Conservation (phyloP, 2,797 vertebrate genomes). For the Tragopan temminckii region DNA sequence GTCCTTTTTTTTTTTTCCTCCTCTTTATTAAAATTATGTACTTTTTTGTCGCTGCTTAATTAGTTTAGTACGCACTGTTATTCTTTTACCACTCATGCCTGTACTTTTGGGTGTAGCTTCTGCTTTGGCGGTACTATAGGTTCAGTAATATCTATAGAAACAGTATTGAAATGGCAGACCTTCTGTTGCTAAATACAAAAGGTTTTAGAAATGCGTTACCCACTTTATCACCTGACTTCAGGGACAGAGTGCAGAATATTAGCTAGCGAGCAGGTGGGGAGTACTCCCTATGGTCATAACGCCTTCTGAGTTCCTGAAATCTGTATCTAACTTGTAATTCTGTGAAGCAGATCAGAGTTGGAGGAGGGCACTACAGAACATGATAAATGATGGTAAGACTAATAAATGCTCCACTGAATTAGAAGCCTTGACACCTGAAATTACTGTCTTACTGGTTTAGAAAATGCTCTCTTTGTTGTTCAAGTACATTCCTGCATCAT, state of each 20-base stretch:
- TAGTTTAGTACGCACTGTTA: neutral
- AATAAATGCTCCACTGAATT: neutral
- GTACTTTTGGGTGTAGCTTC: neutral
- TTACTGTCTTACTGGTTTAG: neutral
- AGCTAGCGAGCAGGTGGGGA: neutral
- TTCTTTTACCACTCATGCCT: neutral
- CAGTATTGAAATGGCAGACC: neutral
- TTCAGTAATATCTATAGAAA: neutral
- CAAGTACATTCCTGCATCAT: neutral
- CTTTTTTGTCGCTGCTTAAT: neutral
- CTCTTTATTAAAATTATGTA: neutral
- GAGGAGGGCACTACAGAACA: neutral
- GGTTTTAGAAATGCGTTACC: neutral
- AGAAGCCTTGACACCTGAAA: neutral
- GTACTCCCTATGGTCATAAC: accelerated
- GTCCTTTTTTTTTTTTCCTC: accelerated
- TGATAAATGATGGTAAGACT: neutral
- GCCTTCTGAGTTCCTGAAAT: neutral
- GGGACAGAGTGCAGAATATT: neutral
- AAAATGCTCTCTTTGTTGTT: neutral
- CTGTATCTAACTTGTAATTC: neutral
- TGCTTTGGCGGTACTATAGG: neutral
- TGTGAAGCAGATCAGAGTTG: neutral
- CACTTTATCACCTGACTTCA: neutral
- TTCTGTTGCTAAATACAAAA: neutral